phyloP scores from a whole-genome alignment of 2,113 vertebrate species.

The Chamaea fasciata region DNA sequence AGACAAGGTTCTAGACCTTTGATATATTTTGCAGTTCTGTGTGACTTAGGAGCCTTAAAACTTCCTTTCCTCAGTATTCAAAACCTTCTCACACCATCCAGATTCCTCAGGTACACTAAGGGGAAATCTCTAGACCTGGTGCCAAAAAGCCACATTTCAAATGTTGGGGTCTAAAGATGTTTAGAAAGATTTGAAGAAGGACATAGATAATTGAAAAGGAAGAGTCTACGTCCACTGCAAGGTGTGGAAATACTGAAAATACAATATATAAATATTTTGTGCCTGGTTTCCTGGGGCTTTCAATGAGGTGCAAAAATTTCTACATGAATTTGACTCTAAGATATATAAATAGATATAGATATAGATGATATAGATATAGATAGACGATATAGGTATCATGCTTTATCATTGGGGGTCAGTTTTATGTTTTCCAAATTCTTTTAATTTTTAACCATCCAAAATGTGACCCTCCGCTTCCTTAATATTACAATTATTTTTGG shows the following conservation, averaged over 20 bases:
- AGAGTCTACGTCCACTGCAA: background rate
- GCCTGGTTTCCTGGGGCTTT: background rate
- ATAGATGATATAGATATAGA: no score
- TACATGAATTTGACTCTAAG: background rate
- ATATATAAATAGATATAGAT: no score
- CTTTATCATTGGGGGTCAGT: background rate
- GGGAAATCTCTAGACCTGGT: background rate
- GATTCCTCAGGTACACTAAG: background rate
- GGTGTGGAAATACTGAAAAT: background rate
- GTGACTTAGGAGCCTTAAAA: background rate
- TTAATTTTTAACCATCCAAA: background rate
- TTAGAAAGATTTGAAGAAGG: background rate
- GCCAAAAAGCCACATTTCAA: background rate
- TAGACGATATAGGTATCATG: background rate
- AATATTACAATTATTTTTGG: background rate
- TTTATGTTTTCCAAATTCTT: background rate
- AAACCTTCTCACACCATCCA: background rate
- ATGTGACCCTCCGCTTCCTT: background rate
- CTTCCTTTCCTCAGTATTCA: background rate
- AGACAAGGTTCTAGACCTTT: background rate
- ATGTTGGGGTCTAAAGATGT: background rate
- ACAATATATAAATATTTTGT: background rate
- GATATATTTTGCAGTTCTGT: background rate
- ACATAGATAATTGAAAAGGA: background rate
- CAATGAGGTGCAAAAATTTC: background rate